A percentile compares a stretch with the other conserved stretches of the same genome.
These are phyloP conservation scores for Phainopepla nitens DNA, from an alignment of 2,113 vertebrate species.

Conservation along the genomic window DNA sequence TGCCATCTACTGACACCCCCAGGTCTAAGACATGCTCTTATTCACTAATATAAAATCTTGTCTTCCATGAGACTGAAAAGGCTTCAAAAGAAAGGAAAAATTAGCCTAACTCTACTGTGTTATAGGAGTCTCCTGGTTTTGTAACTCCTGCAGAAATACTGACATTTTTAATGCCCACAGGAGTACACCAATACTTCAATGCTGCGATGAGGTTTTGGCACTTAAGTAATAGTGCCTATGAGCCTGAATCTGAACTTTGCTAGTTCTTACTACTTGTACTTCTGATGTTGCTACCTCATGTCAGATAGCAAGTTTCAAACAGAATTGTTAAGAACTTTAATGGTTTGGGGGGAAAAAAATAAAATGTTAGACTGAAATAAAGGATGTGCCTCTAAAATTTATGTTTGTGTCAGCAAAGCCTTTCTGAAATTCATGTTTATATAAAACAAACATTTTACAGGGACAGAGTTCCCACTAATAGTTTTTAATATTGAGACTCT, in stretches of 20 bases:
- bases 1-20: neutral
- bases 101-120: neutral
- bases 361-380: neutral
- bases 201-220: neutral
- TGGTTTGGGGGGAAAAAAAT: neutral
- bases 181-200: neutral
- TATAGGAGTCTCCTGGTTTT: neutral
- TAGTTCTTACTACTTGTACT: neutral
- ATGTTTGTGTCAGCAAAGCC: neutral
- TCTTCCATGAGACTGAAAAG: neutral
- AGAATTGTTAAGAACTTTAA: neutral
- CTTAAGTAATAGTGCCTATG: neutral
- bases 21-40: neutral
- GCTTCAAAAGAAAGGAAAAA: neutral
- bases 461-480: neutral
- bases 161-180: neutral
- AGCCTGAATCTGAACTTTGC: neutral
- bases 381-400: neutral
- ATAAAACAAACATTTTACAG: neutral
- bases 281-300: neutral
- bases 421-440: neutral
- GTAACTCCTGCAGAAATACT: neutral
- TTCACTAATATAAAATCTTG: neutral
- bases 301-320: neutral
- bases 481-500: neutral